A percentile compares a stretch with the other conserved stretches of the same genome.
Conservation (phyloP, 1,140 invertebrate species). For the Macrobrachium nipponense region DNA sequence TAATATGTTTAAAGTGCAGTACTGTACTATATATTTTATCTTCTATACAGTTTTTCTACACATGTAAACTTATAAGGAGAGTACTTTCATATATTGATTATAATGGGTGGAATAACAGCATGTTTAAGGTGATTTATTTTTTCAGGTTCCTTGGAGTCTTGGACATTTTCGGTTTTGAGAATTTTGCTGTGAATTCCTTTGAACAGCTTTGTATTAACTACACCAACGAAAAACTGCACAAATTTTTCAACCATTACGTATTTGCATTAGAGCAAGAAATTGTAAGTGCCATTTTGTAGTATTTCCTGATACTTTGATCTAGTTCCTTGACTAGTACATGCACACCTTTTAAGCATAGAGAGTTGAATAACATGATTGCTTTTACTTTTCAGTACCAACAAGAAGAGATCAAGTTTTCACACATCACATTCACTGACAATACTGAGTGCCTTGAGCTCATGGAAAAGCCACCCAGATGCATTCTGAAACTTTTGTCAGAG, state of each 20-base stretch:
- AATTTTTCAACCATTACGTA: constrained; percentile 98
- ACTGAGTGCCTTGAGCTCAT: constrained; percentile 87
- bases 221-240: constrained; percentile 98
- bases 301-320: background rate
- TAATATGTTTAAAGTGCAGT: too few relatives aligned
- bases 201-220: constrained; percentile 99
- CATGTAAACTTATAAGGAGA: too few relatives aligned
- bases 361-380: constrained; percentile 29
- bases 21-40: too few relatives aligned
- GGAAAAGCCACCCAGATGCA: constrained; percentile 89
- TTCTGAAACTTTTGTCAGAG: constrained; percentile 88
- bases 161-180: constrained; percentile 98
- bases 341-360: background rate
- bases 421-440: constrained; percentile 93
- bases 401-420: constrained; percentile 89
- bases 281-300: constrained; percentile 74
- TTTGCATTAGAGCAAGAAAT: constrained; percentile 93
- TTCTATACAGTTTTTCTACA: too few relatives aligned
- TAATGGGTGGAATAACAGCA: too few relatives aligned
- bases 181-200: constrained; percentile 93
- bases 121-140: background rate
- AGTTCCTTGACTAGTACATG: too few relatives aligned
- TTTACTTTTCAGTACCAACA: constrained; percentile 75
- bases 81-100: too few relatives aligned
- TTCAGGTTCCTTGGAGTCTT: constrained; percentile 89